Percentiles rank a stretch among this genome's conserved stretches.
These are phyloP conservation scores for Drosophila busckii DNA, from an alignment of 1,140 invertebrate genomes.

Conservation along the genomic window DNA sequence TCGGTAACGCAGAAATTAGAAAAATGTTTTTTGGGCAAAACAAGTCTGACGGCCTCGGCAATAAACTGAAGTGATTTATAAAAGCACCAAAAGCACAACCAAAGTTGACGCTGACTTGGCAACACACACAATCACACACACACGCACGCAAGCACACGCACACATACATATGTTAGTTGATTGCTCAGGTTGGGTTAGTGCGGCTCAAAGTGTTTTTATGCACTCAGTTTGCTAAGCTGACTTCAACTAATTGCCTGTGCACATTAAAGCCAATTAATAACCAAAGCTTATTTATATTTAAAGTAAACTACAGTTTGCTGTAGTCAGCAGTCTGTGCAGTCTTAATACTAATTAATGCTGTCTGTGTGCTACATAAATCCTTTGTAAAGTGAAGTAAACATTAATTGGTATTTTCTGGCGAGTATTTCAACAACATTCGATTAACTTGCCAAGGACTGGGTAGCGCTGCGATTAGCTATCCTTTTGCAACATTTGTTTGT, in stretches of 20 bases:
- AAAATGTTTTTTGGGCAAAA: conserved; percentile 60
- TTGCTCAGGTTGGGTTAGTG: not conserved
- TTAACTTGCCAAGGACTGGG: conserved; percentile 2
- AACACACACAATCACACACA: not conserved
- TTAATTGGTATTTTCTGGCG: conserved; percentile 32
- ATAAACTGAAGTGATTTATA: conserved; percentile 71
- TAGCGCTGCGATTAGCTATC: conserved; percentile 43
- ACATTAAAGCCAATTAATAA: no score
- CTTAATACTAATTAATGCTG: no score
- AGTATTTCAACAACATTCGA: conserved; percentile 26
- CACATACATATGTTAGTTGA: not conserved
- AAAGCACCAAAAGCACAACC: conserved; percentile 30
- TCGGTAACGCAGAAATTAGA: conserved; percentile 59
- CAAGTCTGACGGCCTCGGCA: conserved; percentile 22
- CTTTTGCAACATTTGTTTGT: conserved; percentile 53
- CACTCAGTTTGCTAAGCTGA: no score
- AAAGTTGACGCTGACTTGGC: conserved; percentile 57
- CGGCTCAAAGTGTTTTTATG: no score
- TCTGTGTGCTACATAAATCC: not conserved
- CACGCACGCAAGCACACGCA: not conserved
- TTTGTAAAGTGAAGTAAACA: conserved; percentile 11
- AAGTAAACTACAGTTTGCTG: no score
- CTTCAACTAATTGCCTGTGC: no score
- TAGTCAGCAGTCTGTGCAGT: no score
- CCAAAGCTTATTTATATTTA: no score